Evolutionary conservation across 2,113 vertebrate species (phyloP).

Genomic region (Eulemur rufifrons): DNA sequence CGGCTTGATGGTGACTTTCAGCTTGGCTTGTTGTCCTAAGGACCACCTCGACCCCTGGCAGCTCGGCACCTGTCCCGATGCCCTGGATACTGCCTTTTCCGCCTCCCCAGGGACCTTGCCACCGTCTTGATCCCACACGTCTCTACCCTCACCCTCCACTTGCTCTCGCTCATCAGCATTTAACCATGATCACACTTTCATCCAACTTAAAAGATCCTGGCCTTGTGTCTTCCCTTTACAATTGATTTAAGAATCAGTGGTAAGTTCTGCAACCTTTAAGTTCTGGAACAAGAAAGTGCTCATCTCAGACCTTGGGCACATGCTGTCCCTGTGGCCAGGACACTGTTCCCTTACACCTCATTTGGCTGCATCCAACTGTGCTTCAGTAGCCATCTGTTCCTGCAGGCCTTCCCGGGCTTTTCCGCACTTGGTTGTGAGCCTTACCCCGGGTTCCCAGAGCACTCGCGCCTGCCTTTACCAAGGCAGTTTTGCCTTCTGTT

Average conservation of each 20-base stretch:
- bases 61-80: accelerated
- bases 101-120: background rate
- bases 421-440: background rate
- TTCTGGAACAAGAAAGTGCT: background rate
- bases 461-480: background rate
- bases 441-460: background rate
- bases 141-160: background rate
- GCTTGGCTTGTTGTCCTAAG: background rate
- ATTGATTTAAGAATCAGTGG: background rate
- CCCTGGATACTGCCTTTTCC: background rate
- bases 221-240: background rate
- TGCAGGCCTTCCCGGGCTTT: background rate
- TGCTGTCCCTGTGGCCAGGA: background rate
- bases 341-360: background rate
- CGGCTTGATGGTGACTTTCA: background rate
- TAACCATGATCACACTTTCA: background rate
- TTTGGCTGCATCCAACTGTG: background rate
- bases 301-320: background rate
- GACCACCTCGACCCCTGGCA: background rate
- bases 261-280: background rate
- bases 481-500: background rate
- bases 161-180: background rate
- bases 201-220: background rate
- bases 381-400: background rate
- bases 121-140: accelerated